Evolutionary conservation across 2,888 invertebrate species (phyloP), one percentile per base, ranked within the genome.

Genomic region (Spodoptera exigua): DNA sequence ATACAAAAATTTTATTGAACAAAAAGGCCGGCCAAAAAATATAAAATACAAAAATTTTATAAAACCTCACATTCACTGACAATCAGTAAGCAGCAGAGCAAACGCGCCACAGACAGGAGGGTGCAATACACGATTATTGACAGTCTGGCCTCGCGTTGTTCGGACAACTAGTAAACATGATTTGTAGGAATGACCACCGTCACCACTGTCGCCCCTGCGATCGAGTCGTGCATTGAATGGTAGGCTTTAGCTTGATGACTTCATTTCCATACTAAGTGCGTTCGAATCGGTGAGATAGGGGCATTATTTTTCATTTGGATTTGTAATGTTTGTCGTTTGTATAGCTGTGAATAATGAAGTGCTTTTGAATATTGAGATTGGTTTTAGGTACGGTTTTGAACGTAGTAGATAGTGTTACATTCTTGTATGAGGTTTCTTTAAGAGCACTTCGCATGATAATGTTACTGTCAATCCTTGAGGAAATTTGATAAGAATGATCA

Each of bases 141-240:
- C 85, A 82, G 79, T 78, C 78, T 74, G 78, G 61, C 77, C 76
- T 64, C 47, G 62, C 70, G 81, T 81, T 80, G 81, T 79, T 70
- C 77, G 74, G 81, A 75, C 79, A 75, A 76, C 74, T 74, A 67
- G 84, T 76, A 85, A 86, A 87, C 83, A 87, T 86, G 86, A 87
- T 87, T 87, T 84, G 85, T 82, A 82, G 76, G 75, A 82, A 81
- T 80, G 80, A 78, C 79, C 69, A 68, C 58, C 60, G 39, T 66
- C 79, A 62, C 70, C 59, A 54, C 36, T 44, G 72, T 59, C 56
- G 45, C 61, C 56, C 58, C 17, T 34, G 49, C 65, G 64, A 61
- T 67, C 46, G 61, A 60, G 52, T 59, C 74, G 43, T 36, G 36
- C 43, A 58, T 55, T 79, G 51, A 75, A 77, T 65, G 51, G 66